Percentiles rank a stretch among this genome's conserved stretches.
These are phyloP conservation scores for Eupeodes luniger DNA, from an alignment of 2,888 invertebrate genomes.

Conservation along the genomic window DNA sequence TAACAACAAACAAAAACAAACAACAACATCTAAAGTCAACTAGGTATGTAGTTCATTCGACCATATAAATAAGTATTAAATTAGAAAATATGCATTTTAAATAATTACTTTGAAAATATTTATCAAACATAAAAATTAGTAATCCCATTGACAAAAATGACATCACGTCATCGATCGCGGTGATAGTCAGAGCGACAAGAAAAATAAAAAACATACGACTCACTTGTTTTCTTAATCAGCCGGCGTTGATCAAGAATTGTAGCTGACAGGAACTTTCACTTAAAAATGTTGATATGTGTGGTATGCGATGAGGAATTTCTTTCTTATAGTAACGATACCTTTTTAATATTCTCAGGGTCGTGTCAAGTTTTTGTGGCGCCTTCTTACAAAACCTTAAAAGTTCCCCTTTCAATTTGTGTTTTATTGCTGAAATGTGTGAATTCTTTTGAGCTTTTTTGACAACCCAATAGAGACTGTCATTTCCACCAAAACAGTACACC, in stretches of 20 bases:
- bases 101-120: neutral
- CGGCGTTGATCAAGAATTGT: conserved; percentile 65
- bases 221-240: conserved; percentile 54
- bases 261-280: conserved; percentile 71
- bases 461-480: no score
- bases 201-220: conserved; percentile 22
- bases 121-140: conserved; percentile 1
- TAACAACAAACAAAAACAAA: neutral
- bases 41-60: conserved; percentile 54
- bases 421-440: no score
- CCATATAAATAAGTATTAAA: conserved; percentile 53
- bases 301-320: conserved; percentile 65
- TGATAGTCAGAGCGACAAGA: conserved; percentile 42
- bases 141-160: conserved; percentile 38
- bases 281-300: conserved; percentile 66
- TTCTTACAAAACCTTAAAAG: neutral
- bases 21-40: conserved; percentile 5
- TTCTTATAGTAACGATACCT: conserved; percentile 35
- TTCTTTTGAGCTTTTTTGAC: no score
- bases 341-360: conserved; percentile 11
- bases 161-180: conserved; percentile 44
- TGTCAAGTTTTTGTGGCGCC: neutral
- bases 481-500: no score
- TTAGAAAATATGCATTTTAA: conserved; percentile 60
- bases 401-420: no score